Conservation (phyloP, 35 echinoderm and acorn worm species). For the Apostichopus parvimensis region DNA sequence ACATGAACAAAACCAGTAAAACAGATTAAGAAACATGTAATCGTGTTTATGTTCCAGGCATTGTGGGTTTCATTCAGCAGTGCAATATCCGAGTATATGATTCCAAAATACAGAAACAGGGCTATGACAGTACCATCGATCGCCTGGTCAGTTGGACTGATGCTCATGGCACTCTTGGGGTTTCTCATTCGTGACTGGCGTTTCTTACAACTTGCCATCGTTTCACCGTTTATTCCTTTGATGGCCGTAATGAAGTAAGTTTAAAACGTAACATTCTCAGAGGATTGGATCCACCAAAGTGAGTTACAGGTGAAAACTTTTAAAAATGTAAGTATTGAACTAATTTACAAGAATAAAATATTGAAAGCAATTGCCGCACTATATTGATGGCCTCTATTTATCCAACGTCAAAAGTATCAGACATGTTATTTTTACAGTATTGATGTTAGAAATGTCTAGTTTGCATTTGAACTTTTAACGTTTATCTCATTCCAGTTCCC, state of each 20-base stretch:
- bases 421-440: too few species aligned
- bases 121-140: slow-evolving; percentile 28
- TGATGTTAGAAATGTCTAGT: too few species aligned
- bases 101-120: slow-evolving; percentile 45
- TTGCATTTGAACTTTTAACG: too few species aligned
- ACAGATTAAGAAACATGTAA: too few species aligned
- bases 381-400: too few species aligned
- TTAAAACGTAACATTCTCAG: neutral
- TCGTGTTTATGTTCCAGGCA: neutral
- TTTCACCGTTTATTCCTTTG: slow-evolving; percentile 1
- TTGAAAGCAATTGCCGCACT: too few species aligned
- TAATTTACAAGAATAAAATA: neutral
- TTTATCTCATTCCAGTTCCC: too few species aligned
- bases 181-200: slow-evolving; percentile 61
- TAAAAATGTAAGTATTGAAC: neutral
- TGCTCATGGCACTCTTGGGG: slow-evolving; percentile 49
- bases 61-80: neutral
- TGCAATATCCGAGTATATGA: slow-evolving; percentile 32
- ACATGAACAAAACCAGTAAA: too few species aligned
- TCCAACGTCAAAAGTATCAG: too few species aligned
- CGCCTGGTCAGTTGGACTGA: slow-evolving; percentile 5
- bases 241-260: neutral
- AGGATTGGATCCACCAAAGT: neutral
- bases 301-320: neutral
- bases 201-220: slow-evolving; percentile 43